Conservation (phyloP, 2,113 vertebrate genomes). For the Psilopogon haemacephalus region DNA sequence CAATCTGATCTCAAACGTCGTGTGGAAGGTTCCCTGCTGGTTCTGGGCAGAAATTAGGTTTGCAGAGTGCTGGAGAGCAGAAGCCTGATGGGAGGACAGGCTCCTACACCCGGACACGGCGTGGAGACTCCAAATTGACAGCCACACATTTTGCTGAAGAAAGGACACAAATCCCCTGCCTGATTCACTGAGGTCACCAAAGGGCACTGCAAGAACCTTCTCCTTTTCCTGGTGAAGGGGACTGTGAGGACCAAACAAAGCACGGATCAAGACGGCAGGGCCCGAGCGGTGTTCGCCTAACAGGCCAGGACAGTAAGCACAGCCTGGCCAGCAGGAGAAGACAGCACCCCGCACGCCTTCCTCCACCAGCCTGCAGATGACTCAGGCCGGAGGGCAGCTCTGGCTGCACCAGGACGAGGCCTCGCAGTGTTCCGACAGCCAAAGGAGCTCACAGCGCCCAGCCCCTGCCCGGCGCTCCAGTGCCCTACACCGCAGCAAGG, state of each 20-base stretch:
- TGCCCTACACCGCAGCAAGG: fast-evolving
- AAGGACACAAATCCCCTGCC: not conserved
- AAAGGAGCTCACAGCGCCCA: not conserved
- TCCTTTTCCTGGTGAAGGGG: not conserved
- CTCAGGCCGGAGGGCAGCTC: not conserved
- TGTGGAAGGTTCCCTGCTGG: not conserved
- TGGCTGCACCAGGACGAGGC: not conserved
- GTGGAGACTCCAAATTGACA: not conserved
- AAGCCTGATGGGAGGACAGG: fast-evolving
- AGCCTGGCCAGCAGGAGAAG: not conserved
- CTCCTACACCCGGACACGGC: not conserved
- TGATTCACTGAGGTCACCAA: not conserved
- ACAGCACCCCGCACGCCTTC: not conserved
- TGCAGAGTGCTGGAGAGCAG: fast-evolving
- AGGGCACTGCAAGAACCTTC: not conserved
- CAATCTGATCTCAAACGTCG: fast-evolving
- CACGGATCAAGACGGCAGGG: fast-evolving
- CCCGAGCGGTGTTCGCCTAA: not conserved
- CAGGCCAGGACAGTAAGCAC: fast-evolving
- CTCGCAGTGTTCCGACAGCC: fast-evolving
- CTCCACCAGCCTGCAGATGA: not conserved
- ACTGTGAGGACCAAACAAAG: not conserved
- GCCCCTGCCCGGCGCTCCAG: not conserved
- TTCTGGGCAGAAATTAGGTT: not conserved
- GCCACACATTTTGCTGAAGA: fast-evolving